phyloP scores from a whole-genome alignment of 2,888 invertebrate species.

The Plagiodera versicolora region DNA sequence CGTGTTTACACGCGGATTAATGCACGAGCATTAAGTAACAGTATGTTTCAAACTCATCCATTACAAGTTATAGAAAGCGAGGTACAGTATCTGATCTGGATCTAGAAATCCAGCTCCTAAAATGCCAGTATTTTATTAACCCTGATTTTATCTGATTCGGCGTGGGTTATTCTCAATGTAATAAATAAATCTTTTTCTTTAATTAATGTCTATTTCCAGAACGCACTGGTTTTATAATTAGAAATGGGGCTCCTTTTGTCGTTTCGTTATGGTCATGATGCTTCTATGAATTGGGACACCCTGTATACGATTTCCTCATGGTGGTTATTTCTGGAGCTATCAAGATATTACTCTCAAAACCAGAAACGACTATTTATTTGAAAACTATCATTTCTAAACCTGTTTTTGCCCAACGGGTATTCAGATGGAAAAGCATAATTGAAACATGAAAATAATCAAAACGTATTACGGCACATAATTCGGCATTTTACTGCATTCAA shows the following conservation, averaged over 20 bases:
- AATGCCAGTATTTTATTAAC: slow-evolving; percentile 54
- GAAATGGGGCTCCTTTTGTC: slow-evolving; percentile 29
- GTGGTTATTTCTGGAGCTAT: neutral
- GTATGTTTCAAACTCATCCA: slow-evolving; percentile 41
- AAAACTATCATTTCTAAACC: neutral
- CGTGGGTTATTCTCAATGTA: slow-evolving; percentile 54
- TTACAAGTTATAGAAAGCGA: slow-evolving; percentile 42
- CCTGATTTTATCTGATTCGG: slow-evolving; percentile 53
- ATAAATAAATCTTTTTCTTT: slow-evolving; percentile 53
- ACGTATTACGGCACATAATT: slow-evolving; percentile 30
- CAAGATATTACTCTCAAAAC: neutral
- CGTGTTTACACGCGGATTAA: slow-evolving; percentile 41
- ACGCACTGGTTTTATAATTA: slow-evolving; percentile 48
- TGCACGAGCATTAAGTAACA: slow-evolving; percentile 47
- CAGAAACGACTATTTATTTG: neutral
- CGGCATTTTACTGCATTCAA: slow-evolving; percentile 38
- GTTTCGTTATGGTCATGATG: slow-evolving; percentile 14
- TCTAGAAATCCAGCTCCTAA: slow-evolving; percentile 41
- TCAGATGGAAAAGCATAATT: slow-evolving; percentile 27
- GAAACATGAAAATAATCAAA: slow-evolving; percentile 32
- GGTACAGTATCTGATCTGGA: slow-evolving; percentile 36
- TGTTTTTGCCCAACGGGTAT: slow-evolving; percentile 8
- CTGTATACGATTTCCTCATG: too few relatives aligned
- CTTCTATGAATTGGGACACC: too few relatives aligned
- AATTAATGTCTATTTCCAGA: slow-evolving; percentile 51